phyloP scores from a whole-genome alignment of 2,888 invertebrate genomes.

The Lamproptera curius region DNA sequence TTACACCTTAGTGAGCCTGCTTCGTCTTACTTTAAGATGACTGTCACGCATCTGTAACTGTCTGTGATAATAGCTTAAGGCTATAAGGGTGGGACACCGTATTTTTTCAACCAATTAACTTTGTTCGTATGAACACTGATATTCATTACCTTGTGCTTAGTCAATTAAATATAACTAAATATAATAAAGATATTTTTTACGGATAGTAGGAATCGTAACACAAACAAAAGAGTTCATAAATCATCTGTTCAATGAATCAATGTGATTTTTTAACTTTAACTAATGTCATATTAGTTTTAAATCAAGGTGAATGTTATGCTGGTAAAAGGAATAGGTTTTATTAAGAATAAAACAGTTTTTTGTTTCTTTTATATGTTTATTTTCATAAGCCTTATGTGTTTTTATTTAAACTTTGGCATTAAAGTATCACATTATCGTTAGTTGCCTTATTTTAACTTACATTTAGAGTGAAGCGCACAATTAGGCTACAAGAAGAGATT shows the following conservation, averaged over 20 bases:
- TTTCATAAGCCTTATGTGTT: slow-evolving; percentile 3
- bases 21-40: slow-evolving; percentile 40
- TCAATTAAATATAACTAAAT: no score
- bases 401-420: slow-evolving; percentile 29
- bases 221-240: no score
- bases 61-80: slow-evolving; percentile 46
- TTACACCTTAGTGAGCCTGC: slow-evolving; percentile 16
- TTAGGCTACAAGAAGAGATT: no score
- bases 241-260: no score
- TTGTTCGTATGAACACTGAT: slow-evolving; percentile 12
- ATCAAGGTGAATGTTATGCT: no score
- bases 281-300: no score
- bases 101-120: slow-evolving; percentile 36
- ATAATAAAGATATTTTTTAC: no score
- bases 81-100: slow-evolving; percentile 28
- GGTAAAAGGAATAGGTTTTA: no score
- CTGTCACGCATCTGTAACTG: slow-evolving; percentile 52
- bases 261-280: no score
- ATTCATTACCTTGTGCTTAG: no score
- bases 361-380: slow-evolving; percentile 2
- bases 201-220: no score
- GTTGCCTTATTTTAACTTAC: background rate
- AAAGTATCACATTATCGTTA: slow-evolving; percentile 24
- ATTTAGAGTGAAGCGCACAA: background rate
- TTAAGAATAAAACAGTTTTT: no score